Conservation (phyloP, 2,113 vertebrate species). For the Acanthochromis polyacanthus region DNA sequence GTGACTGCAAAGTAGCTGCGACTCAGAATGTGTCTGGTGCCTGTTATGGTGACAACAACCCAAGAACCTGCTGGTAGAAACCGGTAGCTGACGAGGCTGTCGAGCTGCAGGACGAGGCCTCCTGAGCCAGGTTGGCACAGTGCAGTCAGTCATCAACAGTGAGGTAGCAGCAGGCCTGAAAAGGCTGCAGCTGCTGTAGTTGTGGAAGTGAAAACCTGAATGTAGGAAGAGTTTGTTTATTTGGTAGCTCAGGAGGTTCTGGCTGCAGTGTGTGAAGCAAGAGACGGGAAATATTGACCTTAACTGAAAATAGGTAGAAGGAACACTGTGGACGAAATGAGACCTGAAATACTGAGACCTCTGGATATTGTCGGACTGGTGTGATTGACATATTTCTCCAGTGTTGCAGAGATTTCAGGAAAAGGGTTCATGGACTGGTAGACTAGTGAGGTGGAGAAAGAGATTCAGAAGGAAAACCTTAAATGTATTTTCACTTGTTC, state of each 20-base stretch:
- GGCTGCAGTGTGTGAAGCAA: not conserved
- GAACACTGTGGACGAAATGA: not conserved
- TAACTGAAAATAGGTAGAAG: slow-evolving; percentile 1
- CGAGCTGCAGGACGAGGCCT: slow-evolving; percentile 34
- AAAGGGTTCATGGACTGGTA: not conserved
- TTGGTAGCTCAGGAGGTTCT: slow-evolving; percentile 1
- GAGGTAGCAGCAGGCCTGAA: slow-evolving; percentile 9
- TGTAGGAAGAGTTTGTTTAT: slow-evolving; percentile 14
- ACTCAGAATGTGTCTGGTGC: slow-evolving; percentile 2
- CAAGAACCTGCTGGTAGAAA: slow-evolving; percentile 34
- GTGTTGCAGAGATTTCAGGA: slow-evolving; percentile 25
- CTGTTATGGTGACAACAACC: slow-evolving; percentile 12
- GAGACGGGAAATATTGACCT: slow-evolving; percentile 24
- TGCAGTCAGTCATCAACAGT: slow-evolving; percentile 16
- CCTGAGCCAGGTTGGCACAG: slow-evolving; percentile 26
- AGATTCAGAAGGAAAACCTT: not conserved
- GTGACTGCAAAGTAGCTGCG: slow-evolving; percentile 15
- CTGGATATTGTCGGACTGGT: not conserved
- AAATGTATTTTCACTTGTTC: not conserved
- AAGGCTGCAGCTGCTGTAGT: slow-evolving; percentile 27
- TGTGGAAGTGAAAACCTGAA: slow-evolving; percentile 12
- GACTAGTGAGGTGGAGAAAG: not conserved
- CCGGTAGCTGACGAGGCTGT: not conserved
- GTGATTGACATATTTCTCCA: slow-evolving; percentile 24
- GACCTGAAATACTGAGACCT: not conserved